Percentiles rank a stretch among this genome's conserved stretches.
Conservation (phyloP, 2,888 invertebrate species). For the Syrista parreyssii region DNA sequence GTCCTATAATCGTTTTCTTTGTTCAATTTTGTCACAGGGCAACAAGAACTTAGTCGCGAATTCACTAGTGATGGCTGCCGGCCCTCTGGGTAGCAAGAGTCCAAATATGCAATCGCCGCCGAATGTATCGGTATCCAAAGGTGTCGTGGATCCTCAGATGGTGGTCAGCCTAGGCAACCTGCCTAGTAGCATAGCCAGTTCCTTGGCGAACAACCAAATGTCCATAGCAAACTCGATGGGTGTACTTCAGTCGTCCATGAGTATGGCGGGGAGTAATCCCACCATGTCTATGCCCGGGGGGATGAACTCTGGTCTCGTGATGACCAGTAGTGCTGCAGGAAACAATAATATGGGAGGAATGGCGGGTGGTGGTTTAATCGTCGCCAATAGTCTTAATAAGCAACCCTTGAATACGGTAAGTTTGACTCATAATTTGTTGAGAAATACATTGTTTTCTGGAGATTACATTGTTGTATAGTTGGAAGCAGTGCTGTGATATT, state of each 20-base stretch:
- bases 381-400: conserved; percentile 81
- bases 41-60: conserved; percentile 78
- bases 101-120: conserved; percentile 88
- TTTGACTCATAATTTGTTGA: conserved; percentile 1
- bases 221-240: conserved; percentile 66
- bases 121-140: conserved; percentile 80
- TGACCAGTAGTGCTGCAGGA: conserved; percentile 79
- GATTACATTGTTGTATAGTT: not conserved
- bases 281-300: conserved; percentile 62
- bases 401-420: conserved; percentile 70
- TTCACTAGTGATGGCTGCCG: conserved; percentile 79
- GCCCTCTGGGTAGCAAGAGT: conserved; percentile 83
- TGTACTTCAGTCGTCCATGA: conserved; percentile 71
- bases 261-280: conserved; percentile 68
- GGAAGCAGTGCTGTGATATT: not conserved
- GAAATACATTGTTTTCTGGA: not conserved
- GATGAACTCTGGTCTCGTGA: conserved; percentile 76
- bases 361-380: conserved; percentile 79
- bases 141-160: conserved; percentile 71
- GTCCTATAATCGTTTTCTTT: conserved; percentile 51
- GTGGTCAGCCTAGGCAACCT: conserved; percentile 71
- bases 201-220: conserved; percentile 65
- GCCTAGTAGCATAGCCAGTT: conserved; percentile 70
- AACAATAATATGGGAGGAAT: conserved; percentile 70
- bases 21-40: conserved; percentile 70